Conservation (phyloP, 2,113 vertebrate genomes). For the Clupea harengus region DNA sequence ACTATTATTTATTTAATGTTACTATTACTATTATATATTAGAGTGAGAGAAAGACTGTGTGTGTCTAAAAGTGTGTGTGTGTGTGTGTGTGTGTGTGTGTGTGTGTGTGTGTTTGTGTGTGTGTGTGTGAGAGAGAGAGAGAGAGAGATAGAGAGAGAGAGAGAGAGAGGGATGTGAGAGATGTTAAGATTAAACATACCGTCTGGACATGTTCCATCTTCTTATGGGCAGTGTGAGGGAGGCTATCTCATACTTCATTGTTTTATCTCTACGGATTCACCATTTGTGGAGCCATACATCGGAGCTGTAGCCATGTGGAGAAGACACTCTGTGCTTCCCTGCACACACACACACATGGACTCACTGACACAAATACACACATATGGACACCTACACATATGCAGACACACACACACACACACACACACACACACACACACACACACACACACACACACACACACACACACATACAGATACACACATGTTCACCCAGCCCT, state of each 20-base stretch:
- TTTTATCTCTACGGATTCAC: no score
- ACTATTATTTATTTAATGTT: no score
- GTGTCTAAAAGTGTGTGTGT: background rate
- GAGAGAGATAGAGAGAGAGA: background rate
- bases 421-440: slow-evolving; percentile 36
- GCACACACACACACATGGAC: slow-evolving; percentile 33
- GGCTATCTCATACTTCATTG: background rate
- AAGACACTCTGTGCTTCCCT: no score
- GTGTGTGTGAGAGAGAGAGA: slow-evolving; percentile 11
- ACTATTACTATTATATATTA: no score
- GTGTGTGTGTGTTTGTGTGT: background rate
- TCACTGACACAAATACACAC: slow-evolving; percentile 30
- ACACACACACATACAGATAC: background rate
- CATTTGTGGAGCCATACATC: background rate
- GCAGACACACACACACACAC: slow-evolving; percentile 19
- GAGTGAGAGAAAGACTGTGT: background rate
- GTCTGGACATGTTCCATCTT: background rate
- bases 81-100: background rate
- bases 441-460: slow-evolving; percentile 11
- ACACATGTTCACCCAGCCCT: background rate
- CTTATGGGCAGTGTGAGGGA: background rate
- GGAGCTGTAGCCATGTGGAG: no score
- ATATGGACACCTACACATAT: no score
- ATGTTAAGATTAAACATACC: background rate
- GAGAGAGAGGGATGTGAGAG: background rate